These are phyloP conservation scores for Chymomyza costata DNA, from an alignment of 1,140 invertebrate genomes.

Conservation along the genomic window DNA sequence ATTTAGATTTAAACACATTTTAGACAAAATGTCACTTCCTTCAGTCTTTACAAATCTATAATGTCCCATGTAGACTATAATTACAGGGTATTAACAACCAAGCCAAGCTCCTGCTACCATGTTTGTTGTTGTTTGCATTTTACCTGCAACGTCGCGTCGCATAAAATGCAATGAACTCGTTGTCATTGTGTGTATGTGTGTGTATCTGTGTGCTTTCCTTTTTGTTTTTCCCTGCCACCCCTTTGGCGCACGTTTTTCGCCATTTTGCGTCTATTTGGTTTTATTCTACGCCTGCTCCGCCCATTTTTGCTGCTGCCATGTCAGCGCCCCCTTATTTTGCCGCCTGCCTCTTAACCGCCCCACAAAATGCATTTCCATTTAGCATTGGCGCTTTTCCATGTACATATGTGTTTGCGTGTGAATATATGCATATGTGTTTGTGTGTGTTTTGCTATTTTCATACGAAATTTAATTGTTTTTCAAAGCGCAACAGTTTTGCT, in stretches of 20 bases:
- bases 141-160: constrained; percentile 67
- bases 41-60: no score
- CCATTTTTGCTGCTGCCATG: no score
- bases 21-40: no score
- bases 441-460: no score
- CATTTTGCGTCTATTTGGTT: constrained; percentile 68
- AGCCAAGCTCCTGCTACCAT: no score
- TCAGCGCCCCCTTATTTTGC: constrained; percentile 19
- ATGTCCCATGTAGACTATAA: no score
- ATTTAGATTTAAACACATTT: no score
- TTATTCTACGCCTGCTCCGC: constrained; percentile 39
- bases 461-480: constrained; percentile 38
- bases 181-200: constrained; percentile 9
- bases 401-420: no score
- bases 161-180: constrained; percentile 69
- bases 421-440: no score
- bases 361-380: constrained; percentile 47
- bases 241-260: constrained; percentile 43
- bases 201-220: constrained; percentile 8
- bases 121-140: constrained; percentile 58
- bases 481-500: constrained; percentile 40
- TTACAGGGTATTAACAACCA: no score
- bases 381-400: constrained; percentile 16
- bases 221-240: background rate
- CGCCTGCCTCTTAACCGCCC: constrained; percentile 18